Evolutionary conservation across 1,140 invertebrate genomes (phyloP), one percentile per base, ranked within the genome.

Genomic region (Leptestheria dahalacensis): DNA sequence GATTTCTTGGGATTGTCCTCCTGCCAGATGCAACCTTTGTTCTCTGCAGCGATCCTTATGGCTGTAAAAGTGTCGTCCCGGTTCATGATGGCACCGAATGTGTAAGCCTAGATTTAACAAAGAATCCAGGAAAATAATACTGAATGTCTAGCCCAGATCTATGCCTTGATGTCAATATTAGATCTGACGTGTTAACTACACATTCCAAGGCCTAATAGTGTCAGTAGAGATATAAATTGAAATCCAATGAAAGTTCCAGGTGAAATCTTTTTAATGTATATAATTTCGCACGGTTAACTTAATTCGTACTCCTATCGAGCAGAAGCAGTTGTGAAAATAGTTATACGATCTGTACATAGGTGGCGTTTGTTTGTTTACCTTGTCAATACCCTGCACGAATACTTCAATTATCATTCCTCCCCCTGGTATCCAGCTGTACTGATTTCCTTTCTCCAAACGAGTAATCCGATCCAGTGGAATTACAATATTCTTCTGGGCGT

Each of bases 341-440:
- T 52, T 52, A 15, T 15, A 10, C 2, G 23, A 23, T 15, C n/a
- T 15, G 4, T 28, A 12, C 9, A 25, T 20, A 25, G 28, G 33
- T 48, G 20, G 20, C 20, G 11, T 9, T 46, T 3, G 26, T 26
- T 12, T 23, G 46, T 33, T 57, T 62, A 72, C 72, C 66, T 70
- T 73, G 28, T 71, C 69, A 29, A 65, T 66, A 20, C 66, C 68
- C 21, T 66, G 64, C 24, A 72, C 60, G n/a, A 67, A 65, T 11
- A 74, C 65, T 64, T 74, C 73, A 28, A 74, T 68, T 21, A 72
- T 69, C 73, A 74, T 74, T 21, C 73, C 72, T 51, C 70, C 70
- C 11, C 73, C 73, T 47, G 71, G 72, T 55, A 74, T 69, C 71
- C 72, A 72, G 1, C 68, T 64, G 65, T 70, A 74, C 23, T 71